Percentiles rank a stretch among this genome's conserved stretches.
These are phyloP conservation scores for Brienomyrus brachyistius DNA, from an alignment of 2,113 vertebrate genomes.

Conservation along the genomic window DNA sequence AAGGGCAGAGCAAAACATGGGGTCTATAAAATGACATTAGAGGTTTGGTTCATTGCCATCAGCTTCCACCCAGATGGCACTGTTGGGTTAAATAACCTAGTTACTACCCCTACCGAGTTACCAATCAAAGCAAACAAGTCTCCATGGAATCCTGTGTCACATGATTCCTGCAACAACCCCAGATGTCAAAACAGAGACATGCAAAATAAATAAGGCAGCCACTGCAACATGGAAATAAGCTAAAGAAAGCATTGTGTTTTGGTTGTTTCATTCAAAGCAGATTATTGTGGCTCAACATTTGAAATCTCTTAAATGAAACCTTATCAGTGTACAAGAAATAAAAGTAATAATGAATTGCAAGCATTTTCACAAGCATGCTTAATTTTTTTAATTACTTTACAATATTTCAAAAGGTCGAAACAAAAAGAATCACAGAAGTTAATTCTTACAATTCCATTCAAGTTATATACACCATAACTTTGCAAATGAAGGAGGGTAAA, in stretches of 20 bases:
- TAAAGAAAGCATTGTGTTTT: not conserved
- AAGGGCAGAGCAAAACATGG: not conserved
- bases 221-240: not conserved
- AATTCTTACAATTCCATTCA: not conserved
- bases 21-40: not conserved
- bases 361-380: not conserved
- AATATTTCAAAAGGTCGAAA: not conserved
- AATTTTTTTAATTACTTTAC: not conserved
- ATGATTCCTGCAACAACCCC: not conserved
- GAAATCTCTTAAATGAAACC: not conserved
- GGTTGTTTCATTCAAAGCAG: constrained; percentile 5
- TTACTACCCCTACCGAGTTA: not conserved
- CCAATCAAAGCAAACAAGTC: not conserved
- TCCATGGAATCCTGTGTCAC: not conserved
- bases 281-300: not conserved
- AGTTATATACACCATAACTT: not conserved
- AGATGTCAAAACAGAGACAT: constrained; percentile 10
- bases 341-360: not conserved
- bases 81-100: constrained; percentile 20
- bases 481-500: not conserved
- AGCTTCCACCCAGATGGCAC: constrained; percentile 7
- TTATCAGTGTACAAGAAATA: not conserved
- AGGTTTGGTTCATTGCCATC: not conserved
- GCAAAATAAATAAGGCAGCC: constrained; percentile 6
- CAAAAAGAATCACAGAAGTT: not conserved